Base-by-base conservation (phyloP, 1,140 invertebrate species). In the Drosophila tani region DNA sequence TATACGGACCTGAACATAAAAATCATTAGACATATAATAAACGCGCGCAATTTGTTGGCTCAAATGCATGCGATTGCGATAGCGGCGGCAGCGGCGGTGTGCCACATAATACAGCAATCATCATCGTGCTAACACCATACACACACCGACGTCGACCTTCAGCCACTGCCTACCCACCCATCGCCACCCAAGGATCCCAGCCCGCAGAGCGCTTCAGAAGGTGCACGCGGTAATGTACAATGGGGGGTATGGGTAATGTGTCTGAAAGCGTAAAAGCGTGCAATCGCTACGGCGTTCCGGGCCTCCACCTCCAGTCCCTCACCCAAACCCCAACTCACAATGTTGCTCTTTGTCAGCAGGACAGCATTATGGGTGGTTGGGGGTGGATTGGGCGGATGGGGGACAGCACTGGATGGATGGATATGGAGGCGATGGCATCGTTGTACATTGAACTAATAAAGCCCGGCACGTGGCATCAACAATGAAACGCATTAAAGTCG, bases 401-500 rank as follows among this genome's bases (percentile, higher is more conserved):
- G 32, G 29, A 40, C 21, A 15, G 27, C 32, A n/a, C 47, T 41
- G 69, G 67, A 59, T 68, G 69, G 67, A 59, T 68, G 66, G 66
- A 41, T 32, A 50, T 66, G 81, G 79, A 79, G 84, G 79, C 82
- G 76, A 64, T 69, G 84, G 76, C 80, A 77, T 74, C 78, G 91
- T 80, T 88, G 79, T 91, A 91, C 84, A 87, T 87, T 87, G 85
- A 92, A 92, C 91, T 92, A 92, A 92, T 92, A 92, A 92, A 92
- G 91, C 91, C 77, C 84, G 91, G 81, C 91, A 92, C 91, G 91
- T 92, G 91, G 91, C 91, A 86, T 92, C 87, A 92, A 92, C 91
- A 92, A 92, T 92, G 91, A 90, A 92, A 92, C 91, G 91, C 91
- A 92, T 92, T 92, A 92, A 92, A 92, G 91, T 92, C 90, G 91